A percentile compares a stretch with the other conserved stretches of the same genome.
Evolutionary conservation across 2,797 vertebrate genomes (phyloP).

Genomic region (Dallia pectoralis): DNA sequence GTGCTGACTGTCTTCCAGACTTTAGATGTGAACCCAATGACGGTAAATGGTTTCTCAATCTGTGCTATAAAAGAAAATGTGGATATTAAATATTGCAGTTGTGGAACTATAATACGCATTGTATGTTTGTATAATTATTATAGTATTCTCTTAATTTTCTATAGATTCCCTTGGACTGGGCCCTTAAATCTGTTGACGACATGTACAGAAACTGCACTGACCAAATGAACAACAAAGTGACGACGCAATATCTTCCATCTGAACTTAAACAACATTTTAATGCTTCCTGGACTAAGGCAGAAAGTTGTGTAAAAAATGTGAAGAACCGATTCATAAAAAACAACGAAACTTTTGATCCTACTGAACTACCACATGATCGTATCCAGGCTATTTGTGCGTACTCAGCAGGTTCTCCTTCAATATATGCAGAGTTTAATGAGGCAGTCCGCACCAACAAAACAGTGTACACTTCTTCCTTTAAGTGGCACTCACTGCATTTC

Average conservation of each 20-base stretch:
- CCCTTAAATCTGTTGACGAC: slow-evolving; percentile 37
- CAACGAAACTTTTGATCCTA: not conserved
- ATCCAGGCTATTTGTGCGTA: slow-evolving; percentile 39
- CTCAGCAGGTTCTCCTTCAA: rapidly evolving
- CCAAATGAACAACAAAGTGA: slow-evolving; percentile 47
- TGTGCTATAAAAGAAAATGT: not conserved
- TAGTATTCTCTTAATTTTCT: not conserved
- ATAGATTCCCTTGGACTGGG: slow-evolving; percentile 33
- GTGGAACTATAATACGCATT: not conserved
- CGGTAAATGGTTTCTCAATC: slow-evolving; percentile 19
- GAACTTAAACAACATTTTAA: rapidly evolving
- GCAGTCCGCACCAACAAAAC: not conserved
- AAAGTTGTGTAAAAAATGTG: not conserved
- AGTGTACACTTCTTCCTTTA: slow-evolving; percentile 1
- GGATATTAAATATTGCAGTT: not conserved
- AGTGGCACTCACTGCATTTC: slow-evolving; percentile 39
- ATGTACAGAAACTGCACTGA: slow-evolving; percentile 47
- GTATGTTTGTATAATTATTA: too few relatives aligned
- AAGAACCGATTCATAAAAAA: not conserved
- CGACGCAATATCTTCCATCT: slow-evolving; percentile 14
- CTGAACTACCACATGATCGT: slow-evolving; percentile 10
- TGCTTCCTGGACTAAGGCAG: rapidly evolving
- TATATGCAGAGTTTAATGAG: slow-evolving; percentile 15
- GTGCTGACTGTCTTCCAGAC: slow-evolving; percentile 26
- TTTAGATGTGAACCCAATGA: slow-evolving; percentile 10